Evolutionary conservation across 2,888 invertebrate genomes (phyloP), one percentile per base, ranked within the genome.

Genomic region (Tipula confusa): DNA sequence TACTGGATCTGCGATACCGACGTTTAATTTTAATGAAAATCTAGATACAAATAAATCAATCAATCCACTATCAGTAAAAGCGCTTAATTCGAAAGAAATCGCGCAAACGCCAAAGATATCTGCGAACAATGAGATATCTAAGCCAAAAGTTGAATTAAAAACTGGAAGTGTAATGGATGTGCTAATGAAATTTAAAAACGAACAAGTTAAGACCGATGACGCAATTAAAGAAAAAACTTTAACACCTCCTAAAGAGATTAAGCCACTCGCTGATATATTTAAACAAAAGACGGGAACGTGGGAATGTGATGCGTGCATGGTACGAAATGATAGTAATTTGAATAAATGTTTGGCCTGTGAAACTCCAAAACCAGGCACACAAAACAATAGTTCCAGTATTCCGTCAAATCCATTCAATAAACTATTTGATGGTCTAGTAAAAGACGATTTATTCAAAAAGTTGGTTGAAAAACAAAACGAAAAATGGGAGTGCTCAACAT

Each of bases 401-500:
- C 79, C 83, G 33, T 29, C 83, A 15, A 29, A 83, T n/a, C n/a
- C 83, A 31, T 36, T 84, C n/a, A n/a, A n/a, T 84, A 84, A 86
- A 80, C 29, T 86, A 4, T 83, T 84, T 29, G 24, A 84, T 9
- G 82, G 79, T 38, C 48, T 84, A 33, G 64, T 86, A 3, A 82
- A 84, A 29, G 88, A 90, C 83, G 86, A 87, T 29, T 89, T 89
- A 29, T 90, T 91, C 43, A 87, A 89, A 85, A 85, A 87, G 2
- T 84, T 89, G 82, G 88, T 87, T 31, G 88, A 87, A 1, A 86
- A 87, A 29, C 89, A 90, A 84, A 88, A 87, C 84, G 84, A 86
- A 0, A 89, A 90, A 84, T 94, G 93, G 93, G 91, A 92, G 84
- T 94, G 94, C 87, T 88, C 89, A 13, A 91, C 90, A 18, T 94